phyloP scores from a whole-genome alignment of 2,113 vertebrate genomes.

The Onychostoma macrolepis region DNA sequence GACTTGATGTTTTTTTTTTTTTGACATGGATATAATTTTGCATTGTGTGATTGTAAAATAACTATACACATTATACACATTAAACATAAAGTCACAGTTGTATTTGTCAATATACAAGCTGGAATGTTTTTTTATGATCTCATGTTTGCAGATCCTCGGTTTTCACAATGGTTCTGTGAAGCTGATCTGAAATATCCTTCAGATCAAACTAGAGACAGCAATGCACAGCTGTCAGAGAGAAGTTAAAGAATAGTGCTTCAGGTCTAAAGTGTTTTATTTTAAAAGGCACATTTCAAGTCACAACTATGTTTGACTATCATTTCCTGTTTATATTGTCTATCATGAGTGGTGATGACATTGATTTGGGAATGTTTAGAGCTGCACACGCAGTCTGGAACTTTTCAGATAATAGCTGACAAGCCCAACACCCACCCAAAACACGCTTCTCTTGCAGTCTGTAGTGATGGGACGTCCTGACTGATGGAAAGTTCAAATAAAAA shows the following conservation, averaged over 20 bases:
- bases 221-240: background rate
- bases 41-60: background rate
- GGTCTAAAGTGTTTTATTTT: background rate
- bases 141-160: background rate
- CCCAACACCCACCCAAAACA: background rate
- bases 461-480: slow-evolving; percentile 47
- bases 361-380: slow-evolving; percentile 60
- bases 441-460: slow-evolving; percentile 50
- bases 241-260: background rate
- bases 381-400: slow-evolving; percentile 60
- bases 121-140: background rate
- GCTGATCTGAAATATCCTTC: background rate
- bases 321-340: slow-evolving; percentile 69
- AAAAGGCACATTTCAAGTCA: slow-evolving; percentile 57
- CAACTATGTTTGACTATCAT: slow-evolving; percentile 63
- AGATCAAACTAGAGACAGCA: background rate
- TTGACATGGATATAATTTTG: background rate
- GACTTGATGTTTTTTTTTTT: background rate
- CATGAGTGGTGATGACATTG: slow-evolving; percentile 55
- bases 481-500: background rate
- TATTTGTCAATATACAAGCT: too few relatives aligned
- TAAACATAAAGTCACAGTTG: too few relatives aligned
- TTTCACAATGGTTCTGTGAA: background rate
- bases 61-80: too few relatives aligned
- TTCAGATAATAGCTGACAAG: slow-evolving; percentile 51